Evolutionary conservation across 1,140 invertebrate species (phyloP).

Genomic region (Micrasema minimum): DNA sequence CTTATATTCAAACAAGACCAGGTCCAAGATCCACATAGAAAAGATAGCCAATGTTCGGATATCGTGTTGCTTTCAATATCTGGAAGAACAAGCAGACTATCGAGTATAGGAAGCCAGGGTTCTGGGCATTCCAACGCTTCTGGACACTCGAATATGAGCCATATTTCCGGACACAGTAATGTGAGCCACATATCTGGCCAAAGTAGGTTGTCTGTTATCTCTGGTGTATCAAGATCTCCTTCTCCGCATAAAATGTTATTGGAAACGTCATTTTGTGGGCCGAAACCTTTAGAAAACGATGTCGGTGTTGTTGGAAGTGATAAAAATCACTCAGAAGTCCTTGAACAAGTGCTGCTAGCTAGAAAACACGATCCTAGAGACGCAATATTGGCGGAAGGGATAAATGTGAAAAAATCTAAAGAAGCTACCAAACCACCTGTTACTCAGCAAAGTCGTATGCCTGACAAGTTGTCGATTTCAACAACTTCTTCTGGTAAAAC

Average conservation of each 20-base stretch:
- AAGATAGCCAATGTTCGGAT: constrained; percentile 82
- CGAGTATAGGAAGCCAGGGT: constrained; percentile 77
- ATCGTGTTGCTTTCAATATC: constrained; percentile 83
- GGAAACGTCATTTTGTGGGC: constrained; percentile 90
- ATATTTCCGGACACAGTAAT: constrained; percentile 62
- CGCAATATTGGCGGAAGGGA: constrained; percentile 68
- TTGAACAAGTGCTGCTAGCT: constrained; percentile 74
- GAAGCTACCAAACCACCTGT: constrained; percentile 1
- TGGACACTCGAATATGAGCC: constrained; percentile 62
- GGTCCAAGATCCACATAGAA: constrained; percentile 69
- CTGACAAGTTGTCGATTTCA: constrained; percentile 11
- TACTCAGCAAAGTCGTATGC: constrained; percentile 3
- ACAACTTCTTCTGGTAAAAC: constrained; percentile 18
- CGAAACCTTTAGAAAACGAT: constrained; percentile 73
- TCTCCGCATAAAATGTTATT: constrained; percentile 89
- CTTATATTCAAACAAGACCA: constrained; percentile 66
- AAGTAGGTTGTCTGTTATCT: constrained; percentile 76
- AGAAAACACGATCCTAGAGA: constrained; percentile 69
- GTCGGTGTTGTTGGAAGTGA: constrained; percentile 66
- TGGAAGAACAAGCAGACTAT: constrained; percentile 82
- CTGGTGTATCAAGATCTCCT: constrained; percentile 78
- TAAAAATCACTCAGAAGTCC: constrained; percentile 68
- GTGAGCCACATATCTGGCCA: constrained; percentile 68
- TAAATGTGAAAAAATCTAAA: constrained; percentile 49
- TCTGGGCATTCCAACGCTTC: constrained; percentile 69